Conservation (phyloP, 30 jellyfish, hydroid and myxozoan species). For the Aurelia coerulea region DNA sequence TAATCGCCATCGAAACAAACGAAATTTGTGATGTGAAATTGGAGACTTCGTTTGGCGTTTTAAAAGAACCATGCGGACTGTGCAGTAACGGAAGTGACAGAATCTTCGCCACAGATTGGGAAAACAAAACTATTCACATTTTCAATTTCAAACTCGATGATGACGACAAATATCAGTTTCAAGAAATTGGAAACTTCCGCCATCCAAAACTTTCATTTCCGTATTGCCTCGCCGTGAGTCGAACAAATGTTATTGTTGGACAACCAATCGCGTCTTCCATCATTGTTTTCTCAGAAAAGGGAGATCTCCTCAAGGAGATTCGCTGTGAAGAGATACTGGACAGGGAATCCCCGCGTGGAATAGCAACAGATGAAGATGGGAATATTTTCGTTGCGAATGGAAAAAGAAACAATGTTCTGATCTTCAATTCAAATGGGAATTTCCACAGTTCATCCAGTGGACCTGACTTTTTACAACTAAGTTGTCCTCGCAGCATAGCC, state of each 20-base stretch:
- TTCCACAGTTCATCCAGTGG: background rate
- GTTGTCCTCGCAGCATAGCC: background rate
- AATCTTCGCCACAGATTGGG: slow-evolving; percentile 17
- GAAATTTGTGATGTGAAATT: background rate
- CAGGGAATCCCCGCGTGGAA: slow-evolving; percentile 33
- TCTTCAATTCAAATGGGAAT: slow-evolving; percentile 4
- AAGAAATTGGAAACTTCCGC: too few species aligned
- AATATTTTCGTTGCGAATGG: slow-evolving; percentile 15
- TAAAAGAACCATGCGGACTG: slow-evolving; percentile 11
- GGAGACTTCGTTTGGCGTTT: background rate
- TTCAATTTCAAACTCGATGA: background rate
- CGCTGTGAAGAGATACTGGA: background rate
- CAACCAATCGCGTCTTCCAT: slow-evolving; percentile 13
- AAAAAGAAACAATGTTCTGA: background rate
- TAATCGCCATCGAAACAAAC: background rate
- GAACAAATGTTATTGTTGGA: background rate
- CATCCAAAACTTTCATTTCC: background rate
- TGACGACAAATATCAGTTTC: too few species aligned
- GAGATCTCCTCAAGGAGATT: slow-evolving; percentile 19
- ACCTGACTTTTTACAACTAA: background rate
- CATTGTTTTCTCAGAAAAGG: slow-evolving; percentile 8
- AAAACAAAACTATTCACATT: background rate
- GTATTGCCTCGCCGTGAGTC: background rate
- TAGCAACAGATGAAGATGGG: slow-evolving; percentile 1
- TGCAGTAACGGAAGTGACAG: background rate